phyloP scores from a whole-genome alignment of 2,113 vertebrate species.

The Phalacrocorax carbo region DNA sequence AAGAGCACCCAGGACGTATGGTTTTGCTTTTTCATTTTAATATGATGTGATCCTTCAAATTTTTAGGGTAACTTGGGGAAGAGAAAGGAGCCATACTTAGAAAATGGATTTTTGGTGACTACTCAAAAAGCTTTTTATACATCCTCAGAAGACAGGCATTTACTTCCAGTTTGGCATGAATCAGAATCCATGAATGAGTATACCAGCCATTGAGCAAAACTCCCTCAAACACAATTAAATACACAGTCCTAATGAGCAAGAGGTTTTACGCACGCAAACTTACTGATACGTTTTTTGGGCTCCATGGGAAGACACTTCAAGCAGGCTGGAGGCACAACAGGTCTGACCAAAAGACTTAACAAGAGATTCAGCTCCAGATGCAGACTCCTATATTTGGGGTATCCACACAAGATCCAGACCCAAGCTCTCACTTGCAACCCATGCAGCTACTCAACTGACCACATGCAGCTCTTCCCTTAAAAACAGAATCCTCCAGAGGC shows the following conservation, averaged over 20 bases:
- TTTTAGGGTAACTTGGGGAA: background rate
- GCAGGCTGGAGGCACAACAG: background rate
- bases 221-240: background rate
- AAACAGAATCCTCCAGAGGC: fast-evolving
- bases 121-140: background rate
- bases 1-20: background rate
- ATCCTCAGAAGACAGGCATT: background rate
- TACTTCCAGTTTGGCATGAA: background rate
- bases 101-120: background rate
- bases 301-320: background rate
- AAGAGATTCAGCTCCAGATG: background rate
- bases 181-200: background rate
- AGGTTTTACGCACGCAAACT: background rate
- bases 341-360: background rate
- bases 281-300: background rate
- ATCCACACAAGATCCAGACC: background rate
- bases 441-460: background rate
- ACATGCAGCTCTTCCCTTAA: background rate
- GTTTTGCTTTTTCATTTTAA: background rate
- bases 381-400: background rate
- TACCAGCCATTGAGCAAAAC: background rate
- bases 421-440: background rate
- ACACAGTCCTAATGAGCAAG: background rate
- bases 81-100: background rate
- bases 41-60: background rate